phyloP scores from a whole-genome alignment of 2,113 vertebrate species.

The Patagioenas fasciata region DNA sequence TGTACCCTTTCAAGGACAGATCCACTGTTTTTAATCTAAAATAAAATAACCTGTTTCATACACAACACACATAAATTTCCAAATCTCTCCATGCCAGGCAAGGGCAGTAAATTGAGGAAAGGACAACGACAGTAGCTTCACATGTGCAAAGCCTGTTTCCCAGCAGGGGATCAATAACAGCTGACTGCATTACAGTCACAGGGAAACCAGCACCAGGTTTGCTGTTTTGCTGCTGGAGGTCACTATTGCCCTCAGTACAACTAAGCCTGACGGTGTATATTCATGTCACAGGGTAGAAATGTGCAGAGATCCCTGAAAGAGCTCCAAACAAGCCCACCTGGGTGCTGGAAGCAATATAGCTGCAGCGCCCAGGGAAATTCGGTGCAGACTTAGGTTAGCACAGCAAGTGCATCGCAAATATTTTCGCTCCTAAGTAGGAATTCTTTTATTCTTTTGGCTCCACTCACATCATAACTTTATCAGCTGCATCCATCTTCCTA shows the following conservation, averaged over 20 bases:
- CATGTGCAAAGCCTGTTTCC: not conserved
- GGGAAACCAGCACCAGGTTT: not conserved
- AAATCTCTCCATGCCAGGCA: not conserved
- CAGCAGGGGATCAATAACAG: constrained; percentile 18
- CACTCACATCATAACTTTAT: not conserved
- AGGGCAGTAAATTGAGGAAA: constrained; percentile 40
- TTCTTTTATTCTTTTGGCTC: not conserved
- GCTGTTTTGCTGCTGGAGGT: not conserved
- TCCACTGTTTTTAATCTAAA: constrained; percentile 24
- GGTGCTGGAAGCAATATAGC: not conserved
- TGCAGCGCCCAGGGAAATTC: not conserved
- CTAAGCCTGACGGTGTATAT: not conserved
- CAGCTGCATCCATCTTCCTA: not conserved
- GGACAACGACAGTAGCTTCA: constrained; percentile 6
- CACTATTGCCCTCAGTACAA: not conserved
- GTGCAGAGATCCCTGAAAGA: not conserved
- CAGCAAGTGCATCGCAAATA: not conserved
- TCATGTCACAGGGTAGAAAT: not conserved
- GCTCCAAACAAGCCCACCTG: not conserved
- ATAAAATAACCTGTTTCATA: not conserved
- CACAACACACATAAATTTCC: constrained; percentile 31
- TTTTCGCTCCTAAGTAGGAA: not conserved
- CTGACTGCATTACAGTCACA: not conserved
- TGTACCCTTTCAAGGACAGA: constrained; percentile 19
- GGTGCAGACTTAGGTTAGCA: not conserved